These are phyloP conservation scores for Habroteleia sp. DNA, from an alignment of 2,888 invertebrate genomes.

Conservation along the genomic window DNA sequence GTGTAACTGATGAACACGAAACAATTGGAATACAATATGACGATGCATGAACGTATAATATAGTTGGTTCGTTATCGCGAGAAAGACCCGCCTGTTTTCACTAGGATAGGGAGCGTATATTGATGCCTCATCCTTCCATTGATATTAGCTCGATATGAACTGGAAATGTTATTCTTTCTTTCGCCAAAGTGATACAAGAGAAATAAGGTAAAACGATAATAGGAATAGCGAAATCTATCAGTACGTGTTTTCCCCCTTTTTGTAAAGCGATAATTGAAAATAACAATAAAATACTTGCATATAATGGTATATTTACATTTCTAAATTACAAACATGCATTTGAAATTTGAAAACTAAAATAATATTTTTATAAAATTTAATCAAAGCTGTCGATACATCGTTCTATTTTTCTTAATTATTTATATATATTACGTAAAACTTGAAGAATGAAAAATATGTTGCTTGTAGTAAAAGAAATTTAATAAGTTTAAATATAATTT, in stretches of 20 bases:
- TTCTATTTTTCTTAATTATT: too few species aligned
- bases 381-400: too few species aligned
- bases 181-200: constrained; percentile 62
- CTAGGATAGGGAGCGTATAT: constrained; percentile 50
- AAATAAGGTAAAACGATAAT: constrained; percentile 64
- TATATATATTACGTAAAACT: too few species aligned
- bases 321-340: neutral
- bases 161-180: constrained; percentile 66
- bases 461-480: too few species aligned
- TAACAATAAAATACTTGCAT: constrained; percentile 34
- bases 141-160: constrained; percentile 64
- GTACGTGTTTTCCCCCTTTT: constrained; percentile 31
- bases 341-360: neutral
- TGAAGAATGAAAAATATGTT: too few species aligned
- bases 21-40: constrained; percentile 32
- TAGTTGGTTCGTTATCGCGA: constrained; percentile 56
- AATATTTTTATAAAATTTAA: too few species aligned
- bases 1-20: constrained; percentile 34
- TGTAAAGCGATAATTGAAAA: constrained; percentile 49
- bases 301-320: constrained; percentile 21
- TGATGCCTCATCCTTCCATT: constrained; percentile 56
- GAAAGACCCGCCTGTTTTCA: constrained; percentile 51
- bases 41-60: constrained; percentile 46
- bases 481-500: too few species aligned
- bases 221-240: constrained; percentile 54